A percentile compares a stretch with the other conserved stretches of the same genome.
Evolutionary conservation across 2,797 vertebrate genomes (phyloP).

Genomic region (Rallus crepitans): DNA sequence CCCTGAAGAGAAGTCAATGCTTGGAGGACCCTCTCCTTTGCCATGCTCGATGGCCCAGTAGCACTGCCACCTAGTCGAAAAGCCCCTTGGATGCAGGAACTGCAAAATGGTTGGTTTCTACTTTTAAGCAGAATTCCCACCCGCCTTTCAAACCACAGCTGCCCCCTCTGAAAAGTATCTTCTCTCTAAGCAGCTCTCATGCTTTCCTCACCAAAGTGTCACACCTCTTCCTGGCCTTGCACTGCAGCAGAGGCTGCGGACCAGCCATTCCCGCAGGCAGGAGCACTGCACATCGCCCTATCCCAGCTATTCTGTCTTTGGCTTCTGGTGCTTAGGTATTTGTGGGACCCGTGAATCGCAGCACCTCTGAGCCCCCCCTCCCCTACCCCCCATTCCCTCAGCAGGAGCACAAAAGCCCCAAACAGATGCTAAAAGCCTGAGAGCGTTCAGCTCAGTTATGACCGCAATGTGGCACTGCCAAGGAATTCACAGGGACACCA

Average conservation of each 20-base stretch:
- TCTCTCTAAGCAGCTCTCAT: not conserved
- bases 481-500: not conserved
- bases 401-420: not conserved
- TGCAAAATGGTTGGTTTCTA: not conserved
- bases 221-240: not conserved
- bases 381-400: not conserved
- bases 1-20: not conserved
- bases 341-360: accelerated
- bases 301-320: not conserved
- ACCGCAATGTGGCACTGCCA: accelerated
- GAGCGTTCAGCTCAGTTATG: not conserved
- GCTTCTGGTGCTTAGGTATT: not conserved
- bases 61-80: accelerated
- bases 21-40: not conserved
- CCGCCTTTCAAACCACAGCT: not conserved
- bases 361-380: not conserved
- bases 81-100: not conserved
- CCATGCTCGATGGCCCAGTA: not conserved
- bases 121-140: not conserved
- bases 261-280: accelerated
- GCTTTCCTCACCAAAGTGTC: accelerated
- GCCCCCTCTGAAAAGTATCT: not conserved
- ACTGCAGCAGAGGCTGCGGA: not conserved
- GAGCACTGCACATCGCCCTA: not conserved
- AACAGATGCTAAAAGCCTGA: accelerated